Conservation (phyloP, 2,113 vertebrate genomes). For the Heptranchias perlo region DNA sequence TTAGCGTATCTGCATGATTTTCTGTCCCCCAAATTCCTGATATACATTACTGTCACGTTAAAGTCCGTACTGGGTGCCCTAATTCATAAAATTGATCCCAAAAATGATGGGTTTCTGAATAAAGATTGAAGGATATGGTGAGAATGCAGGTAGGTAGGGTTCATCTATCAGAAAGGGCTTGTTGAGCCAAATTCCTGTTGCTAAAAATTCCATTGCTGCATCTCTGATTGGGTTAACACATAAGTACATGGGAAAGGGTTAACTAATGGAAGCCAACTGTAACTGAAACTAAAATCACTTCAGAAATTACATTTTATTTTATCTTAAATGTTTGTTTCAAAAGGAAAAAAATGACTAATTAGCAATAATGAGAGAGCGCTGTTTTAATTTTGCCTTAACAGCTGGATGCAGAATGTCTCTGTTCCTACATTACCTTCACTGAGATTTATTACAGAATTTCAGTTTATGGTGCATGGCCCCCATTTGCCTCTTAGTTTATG, state of each 20-base stretch:
- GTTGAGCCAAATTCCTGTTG: background rate
- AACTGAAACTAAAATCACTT: background rate
- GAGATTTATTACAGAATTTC: slow-evolving; percentile 20
- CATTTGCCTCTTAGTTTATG: slow-evolving; percentile 28
- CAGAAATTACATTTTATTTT: background rate
- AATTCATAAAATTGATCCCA: too few species aligned
- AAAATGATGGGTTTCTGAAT: background rate
- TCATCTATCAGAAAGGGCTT: background rate
- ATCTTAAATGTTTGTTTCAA: background rate
- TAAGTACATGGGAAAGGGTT: background rate
- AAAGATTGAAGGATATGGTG: too few species aligned
- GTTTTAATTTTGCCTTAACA: background rate
- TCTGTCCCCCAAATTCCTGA: too few species aligned
- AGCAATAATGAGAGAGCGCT: background rate
- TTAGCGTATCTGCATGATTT: too few species aligned
- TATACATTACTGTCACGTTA: too few species aligned
- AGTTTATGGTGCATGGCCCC: slow-evolving; percentile 15
- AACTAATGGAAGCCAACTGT: background rate
- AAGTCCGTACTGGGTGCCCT: too few species aligned
- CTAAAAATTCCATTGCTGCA: background rate
- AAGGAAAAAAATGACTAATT: background rate
- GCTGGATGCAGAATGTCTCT: background rate
- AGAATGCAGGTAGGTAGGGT: too few species aligned
- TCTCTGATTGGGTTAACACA: background rate
- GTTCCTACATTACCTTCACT: background rate